Evolutionary conservation across 2,888 invertebrate species (phyloP), one percentile per base, ranked within the genome.

Genomic region (Acleris laterana): DNA sequence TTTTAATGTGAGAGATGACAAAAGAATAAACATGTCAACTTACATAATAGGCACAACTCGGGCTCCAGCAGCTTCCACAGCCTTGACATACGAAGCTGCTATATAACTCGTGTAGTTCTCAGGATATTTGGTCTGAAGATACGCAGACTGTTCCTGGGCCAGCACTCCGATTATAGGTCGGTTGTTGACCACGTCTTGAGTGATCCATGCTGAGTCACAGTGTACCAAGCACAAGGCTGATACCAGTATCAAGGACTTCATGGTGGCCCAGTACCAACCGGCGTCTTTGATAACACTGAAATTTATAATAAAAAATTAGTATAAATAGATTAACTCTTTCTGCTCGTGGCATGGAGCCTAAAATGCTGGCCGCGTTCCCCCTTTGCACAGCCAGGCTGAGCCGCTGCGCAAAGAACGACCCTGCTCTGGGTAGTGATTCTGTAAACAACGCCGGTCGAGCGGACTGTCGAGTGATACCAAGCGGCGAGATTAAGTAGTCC

Each of bases 11-110:
- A n/a, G n/a, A n/a, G n/a, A n/a, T n/a, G n/a, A n/a, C n/a, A n/a
- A n/a, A n/a, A n/a, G n/a, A n/a, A n/a, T n/a, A n/a, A 25, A 25
- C 25, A 25, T 25, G 25, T 25, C 6, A 25, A 25, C 94, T 93
- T 85, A 97, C 97, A 96, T 93, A 78, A 97, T 95, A 0, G 97
- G 98, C 19, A 97, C 95, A 0, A 96, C 98, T 76, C 97, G 93
- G 11, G 97, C 98, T 7, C 98, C 98, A 9, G 96, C 95, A 57
- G 96, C 94, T 89, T 98, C 98, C 16, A 98, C 84, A 86, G 95
- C 97, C 83, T 98, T 98, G 2, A 98, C 96, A 80, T 98, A 98
- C 0, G 97, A 96, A 0, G 98, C 96, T 0, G 96, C 96, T 59
- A 98, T 96, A 77, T 95, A 98, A 76, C 96, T 96, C 1, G 93